A percentile compares a stretch with the other conserved stretches of the same genome.
These are phyloP conservation scores for Archips xylosteana DNA, from an alignment of 2,888 invertebrate species.

Conservation along the genomic window DNA sequence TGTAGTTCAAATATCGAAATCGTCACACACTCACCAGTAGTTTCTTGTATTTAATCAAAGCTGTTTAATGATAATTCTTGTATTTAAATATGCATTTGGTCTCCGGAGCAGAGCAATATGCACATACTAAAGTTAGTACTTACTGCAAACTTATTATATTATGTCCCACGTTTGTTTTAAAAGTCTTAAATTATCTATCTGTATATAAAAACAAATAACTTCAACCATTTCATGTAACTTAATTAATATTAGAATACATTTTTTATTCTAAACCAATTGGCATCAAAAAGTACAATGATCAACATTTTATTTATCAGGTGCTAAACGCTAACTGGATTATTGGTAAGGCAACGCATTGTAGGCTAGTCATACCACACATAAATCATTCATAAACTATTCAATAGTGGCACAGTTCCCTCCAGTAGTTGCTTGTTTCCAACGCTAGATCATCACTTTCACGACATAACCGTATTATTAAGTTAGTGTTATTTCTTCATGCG, in stretches of 20 bases:
- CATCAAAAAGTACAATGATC: conserved; percentile 17
- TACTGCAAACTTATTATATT: too few species aligned
- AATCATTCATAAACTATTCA: conserved; percentile 31
- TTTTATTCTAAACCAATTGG: not conserved
- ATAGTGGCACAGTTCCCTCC: not conserved
- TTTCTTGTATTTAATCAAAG: not conserved
- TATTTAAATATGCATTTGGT: too few species aligned
- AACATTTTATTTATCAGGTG: conserved; percentile 53
- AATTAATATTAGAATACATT: too few species aligned
- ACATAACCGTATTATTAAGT: not conserved
- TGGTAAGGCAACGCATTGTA: conserved; percentile 50
- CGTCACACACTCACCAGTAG: not conserved
- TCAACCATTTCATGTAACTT: too few species aligned
- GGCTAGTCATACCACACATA: conserved; percentile 31
- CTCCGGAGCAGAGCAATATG: too few species aligned
- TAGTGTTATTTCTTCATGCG: not conserved
- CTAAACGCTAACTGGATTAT: conserved; percentile 46
- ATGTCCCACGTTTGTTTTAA: too few species aligned
- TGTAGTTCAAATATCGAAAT: not conserved
- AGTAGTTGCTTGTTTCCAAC: not conserved
- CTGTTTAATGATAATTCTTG: too few species aligned
- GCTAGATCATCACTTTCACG: not conserved
- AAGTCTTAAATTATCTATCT: too few species aligned
- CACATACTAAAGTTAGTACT: too few species aligned
- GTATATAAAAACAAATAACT: too few species aligned